These are phyloP conservation scores for Hormaphis cornu DNA, from an alignment of 1,140 invertebrate species.

Conservation along the genomic window DNA sequence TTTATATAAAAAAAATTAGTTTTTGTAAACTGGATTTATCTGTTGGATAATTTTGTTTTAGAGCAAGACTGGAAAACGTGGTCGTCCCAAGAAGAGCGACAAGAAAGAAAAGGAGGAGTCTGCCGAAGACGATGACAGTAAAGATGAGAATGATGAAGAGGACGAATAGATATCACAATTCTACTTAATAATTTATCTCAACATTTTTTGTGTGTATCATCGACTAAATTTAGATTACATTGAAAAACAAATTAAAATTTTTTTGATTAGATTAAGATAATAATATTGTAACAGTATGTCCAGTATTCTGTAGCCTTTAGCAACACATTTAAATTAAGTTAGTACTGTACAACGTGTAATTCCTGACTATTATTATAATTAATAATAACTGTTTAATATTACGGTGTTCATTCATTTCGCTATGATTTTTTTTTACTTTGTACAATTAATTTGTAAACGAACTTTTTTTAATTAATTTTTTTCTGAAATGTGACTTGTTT, in stretches of 20 bases:
- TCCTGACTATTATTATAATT: too few relatives aligned
- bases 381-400: too few relatives aligned
- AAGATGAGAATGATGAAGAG: constrained; percentile 25
- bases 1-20: background rate
- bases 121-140: constrained; percentile 23
- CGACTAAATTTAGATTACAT: constrained; percentile 18
- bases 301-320: constrained; percentile 27
- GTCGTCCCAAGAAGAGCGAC: constrained; percentile 21
- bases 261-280: constrained; percentile 22
- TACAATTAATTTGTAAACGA: constrained; percentile 27
- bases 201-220: constrained; percentile 18
- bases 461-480: constrained; percentile 31
- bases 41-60: background rate
- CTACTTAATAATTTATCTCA: constrained; percentile 22
- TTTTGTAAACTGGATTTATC: background rate
- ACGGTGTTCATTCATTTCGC: background rate
- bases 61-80: constrained; percentile 27
- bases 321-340: constrained; percentile 26
- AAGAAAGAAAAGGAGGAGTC: constrained; percentile 29
- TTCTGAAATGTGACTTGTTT: constrained; percentile 13
- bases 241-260: constrained; percentile 15
- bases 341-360: constrained; percentile 1
- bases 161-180: constrained; percentile 6
- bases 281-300: constrained; percentile 17
- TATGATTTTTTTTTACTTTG: constrained; percentile 23